A percentile compares a stretch with the other conserved stretches of the same genome.
Conservation (phyloP, 2,797 vertebrate genomes). For the Xerus rutilus region DNA sequence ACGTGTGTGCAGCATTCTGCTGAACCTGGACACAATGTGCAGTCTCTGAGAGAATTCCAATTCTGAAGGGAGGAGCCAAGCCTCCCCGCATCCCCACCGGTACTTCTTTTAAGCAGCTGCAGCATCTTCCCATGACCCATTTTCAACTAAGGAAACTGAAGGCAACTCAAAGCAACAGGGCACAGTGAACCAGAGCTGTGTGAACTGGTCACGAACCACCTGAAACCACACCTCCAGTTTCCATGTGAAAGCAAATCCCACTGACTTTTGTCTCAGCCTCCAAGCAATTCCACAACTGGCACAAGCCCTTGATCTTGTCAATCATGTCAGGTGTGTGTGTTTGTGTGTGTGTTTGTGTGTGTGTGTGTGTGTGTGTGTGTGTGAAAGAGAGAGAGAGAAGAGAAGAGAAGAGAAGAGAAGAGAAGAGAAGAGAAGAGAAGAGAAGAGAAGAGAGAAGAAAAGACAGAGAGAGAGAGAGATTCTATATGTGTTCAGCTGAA, state of each 20-base stretch:
- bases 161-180: constrained; percentile 8
- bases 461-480: no score
- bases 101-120: constrained; percentile 70
- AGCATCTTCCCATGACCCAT: constrained; percentile 48
- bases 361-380: neutral
- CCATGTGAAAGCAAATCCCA: constrained; percentile 71
- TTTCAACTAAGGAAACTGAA: constrained; percentile 59
- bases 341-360: neutral
- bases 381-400: no score
- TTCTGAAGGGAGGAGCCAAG: constrained; percentile 52
- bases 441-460: no score
- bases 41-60: constrained; percentile 59
- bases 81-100: neutral
- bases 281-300: neutral
- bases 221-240: constrained; percentile 70
- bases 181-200: constrained; percentile 65
- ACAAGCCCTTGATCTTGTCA: neutral
- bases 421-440: no score
- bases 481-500: neutral
- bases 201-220: constrained; percentile 13
- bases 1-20: constrained; percentile 64
- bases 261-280: constrained; percentile 21
- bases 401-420: no score
- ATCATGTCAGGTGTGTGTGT: no score
- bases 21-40: constrained; percentile 46